These are phyloP conservation scores for Chanos chanos DNA, from an alignment of 2,797 vertebrate species.

Conservation along the genomic window DNA sequence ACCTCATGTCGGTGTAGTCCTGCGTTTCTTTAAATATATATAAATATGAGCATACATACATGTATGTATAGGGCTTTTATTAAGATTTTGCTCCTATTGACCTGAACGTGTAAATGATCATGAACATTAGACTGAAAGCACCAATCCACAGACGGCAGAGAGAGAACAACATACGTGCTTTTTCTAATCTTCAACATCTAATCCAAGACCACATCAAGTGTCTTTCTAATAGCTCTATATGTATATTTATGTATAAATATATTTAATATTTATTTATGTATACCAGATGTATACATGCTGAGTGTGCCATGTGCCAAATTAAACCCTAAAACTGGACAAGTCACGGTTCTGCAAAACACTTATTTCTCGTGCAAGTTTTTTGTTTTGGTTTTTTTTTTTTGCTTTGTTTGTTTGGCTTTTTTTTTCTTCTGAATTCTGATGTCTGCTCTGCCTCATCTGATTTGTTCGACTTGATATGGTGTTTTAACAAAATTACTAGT, in stretches of 20 bases:
- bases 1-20: slow-evolving; percentile 69
- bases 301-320: slow-evolving; percentile 88
- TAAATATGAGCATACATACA: slow-evolving; percentile 61
- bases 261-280: slow-evolving; percentile 88
- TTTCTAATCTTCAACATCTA: slow-evolving; percentile 56
- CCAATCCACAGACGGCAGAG: slow-evolving; percentile 42
- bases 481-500: slow-evolving; percentile 17
- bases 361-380: slow-evolving; percentile 62
- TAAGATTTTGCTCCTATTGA: slow-evolving; percentile 59
- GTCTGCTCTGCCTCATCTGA: too few species aligned
- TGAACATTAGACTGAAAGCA: slow-evolving; percentile 48
- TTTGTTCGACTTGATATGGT: slow-evolving; percentile 10
- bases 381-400: slow-evolving; percentile 47
- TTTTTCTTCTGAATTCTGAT: slow-evolving; percentile 38
- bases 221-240: slow-evolving; percentile 81
- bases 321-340: slow-evolving; percentile 76
- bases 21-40: slow-evolving; percentile 72
- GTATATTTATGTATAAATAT: slow-evolving; percentile 83
- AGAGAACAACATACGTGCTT: slow-evolving; percentile 49
- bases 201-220: slow-evolving; percentile 57
- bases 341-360: slow-evolving; percentile 67
- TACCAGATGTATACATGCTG: slow-evolving; percentile 83
- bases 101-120: slow-evolving; percentile 42
- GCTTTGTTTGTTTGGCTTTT: too few species aligned
- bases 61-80: slow-evolving; percentile 82